Conservation (phyloP, 30 jellyfish, hydroid and myxozoan genomes). For the Hydractinia symbiolongicarpus region DNA sequence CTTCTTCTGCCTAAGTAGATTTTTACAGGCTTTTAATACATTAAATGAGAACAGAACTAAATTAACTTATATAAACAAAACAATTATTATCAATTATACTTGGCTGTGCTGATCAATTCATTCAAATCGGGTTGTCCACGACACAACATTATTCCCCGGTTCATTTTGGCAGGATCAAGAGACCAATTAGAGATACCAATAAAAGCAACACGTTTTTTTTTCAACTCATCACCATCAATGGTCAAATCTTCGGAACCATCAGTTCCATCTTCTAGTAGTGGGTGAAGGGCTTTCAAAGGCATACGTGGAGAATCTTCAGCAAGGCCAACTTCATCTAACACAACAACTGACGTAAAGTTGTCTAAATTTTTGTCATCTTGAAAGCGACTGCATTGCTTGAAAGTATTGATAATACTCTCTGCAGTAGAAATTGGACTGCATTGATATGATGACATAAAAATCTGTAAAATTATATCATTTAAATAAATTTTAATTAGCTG, state of each 20-base stretch:
- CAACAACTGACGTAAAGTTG: slow-evolving; percentile 66
- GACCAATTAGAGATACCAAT: slow-evolving; percentile 75
- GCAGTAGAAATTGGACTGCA: slow-evolving; percentile 81
- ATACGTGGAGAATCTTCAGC: slow-evolving; percentile 77
- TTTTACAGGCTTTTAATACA: too few species aligned
- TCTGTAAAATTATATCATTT: slow-evolving; percentile 13
- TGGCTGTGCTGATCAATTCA: slow-evolving; percentile 58
- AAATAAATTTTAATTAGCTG: neutral
- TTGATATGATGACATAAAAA: slow-evolving; percentile 70
- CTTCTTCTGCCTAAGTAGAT: too few species aligned
- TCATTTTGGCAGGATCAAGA: slow-evolving; percentile 73
- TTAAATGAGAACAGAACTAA: neutral
- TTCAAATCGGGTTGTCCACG: slow-evolving; percentile 54
- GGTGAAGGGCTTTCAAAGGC: slow-evolving; percentile 84
- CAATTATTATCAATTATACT: slow-evolving; percentile 14
- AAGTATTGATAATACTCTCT: slow-evolving; percentile 47
- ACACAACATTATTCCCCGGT: slow-evolving; percentile 58
- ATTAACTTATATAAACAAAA: neutral
- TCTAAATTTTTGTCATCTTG: slow-evolving; percentile 68
- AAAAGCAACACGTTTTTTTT: slow-evolving; percentile 59
- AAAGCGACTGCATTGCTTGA: slow-evolving; percentile 63
- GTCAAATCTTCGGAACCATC: slow-evolving; percentile 81
- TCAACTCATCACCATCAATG: slow-evolving; percentile 34
- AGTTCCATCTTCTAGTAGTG: slow-evolving; percentile 77
- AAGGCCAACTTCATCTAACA: slow-evolving; percentile 73